phyloP scores from a whole-genome alignment of 1,140 invertebrate genomes.

The Aphelenchoides besseyi region DNA sequence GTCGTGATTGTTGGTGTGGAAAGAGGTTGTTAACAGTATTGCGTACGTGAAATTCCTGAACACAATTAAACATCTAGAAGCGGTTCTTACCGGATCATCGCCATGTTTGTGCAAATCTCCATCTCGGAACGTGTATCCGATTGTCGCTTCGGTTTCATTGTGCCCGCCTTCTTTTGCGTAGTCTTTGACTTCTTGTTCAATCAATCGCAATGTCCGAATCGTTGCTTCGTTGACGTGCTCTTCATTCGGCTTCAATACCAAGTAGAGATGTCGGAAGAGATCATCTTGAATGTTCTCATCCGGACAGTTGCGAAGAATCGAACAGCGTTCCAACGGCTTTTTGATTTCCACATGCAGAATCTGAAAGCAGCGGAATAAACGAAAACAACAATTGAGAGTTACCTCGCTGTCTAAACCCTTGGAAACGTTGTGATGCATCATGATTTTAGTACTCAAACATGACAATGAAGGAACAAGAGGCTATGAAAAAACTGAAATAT shows the following conservation, averaged over 20 bases:
- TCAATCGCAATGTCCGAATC: neutral
- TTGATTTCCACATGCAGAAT: no score
- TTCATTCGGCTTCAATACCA: neutral
- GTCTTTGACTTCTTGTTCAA: neutral
- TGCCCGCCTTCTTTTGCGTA: neutral
- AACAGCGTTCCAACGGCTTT: no score
- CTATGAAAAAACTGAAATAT: no score
- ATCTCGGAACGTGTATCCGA: neutral
- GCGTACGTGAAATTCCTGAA: neutral
- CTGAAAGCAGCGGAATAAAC: no score
- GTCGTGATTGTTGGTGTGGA: no score
- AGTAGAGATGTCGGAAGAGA: neutral
- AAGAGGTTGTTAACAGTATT: neutral
- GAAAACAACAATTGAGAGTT: no score
- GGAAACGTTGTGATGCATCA: no score
- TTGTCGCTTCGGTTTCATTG: neutral
- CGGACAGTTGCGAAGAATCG: neutral
- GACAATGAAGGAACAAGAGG: no score
- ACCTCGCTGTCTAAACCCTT: no score
- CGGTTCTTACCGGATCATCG: neutral
- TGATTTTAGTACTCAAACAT: no score
- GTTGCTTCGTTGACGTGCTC: neutral
- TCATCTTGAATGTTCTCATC: neutral
- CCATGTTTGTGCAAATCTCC: neutral
- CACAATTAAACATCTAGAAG: neutral